These are phyloP conservation scores for Oreotrochilus melanogaster DNA, from an alignment of 2,113 vertebrate genomes.

Conservation along the genomic window DNA sequence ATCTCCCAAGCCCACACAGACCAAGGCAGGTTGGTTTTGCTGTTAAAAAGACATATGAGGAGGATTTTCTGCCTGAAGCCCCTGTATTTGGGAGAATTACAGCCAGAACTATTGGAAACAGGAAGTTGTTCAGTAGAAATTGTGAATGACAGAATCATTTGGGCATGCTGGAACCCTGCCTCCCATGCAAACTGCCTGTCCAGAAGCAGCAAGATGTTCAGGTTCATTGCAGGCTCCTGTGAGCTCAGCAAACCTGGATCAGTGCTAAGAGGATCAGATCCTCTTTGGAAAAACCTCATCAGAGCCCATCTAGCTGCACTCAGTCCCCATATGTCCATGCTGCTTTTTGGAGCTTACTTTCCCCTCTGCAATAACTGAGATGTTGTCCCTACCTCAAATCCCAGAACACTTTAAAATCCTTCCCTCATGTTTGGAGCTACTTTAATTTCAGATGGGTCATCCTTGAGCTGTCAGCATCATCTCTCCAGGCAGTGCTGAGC, in stretches of 20 bases:
- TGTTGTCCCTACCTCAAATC: not conserved
- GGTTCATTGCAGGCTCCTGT: not conserved
- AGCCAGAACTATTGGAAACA: not conserved
- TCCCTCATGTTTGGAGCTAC: not conserved
- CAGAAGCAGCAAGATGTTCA: not conserved
- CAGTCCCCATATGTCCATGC: not conserved
- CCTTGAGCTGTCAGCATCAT: not conserved
- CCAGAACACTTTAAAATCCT: not conserved
- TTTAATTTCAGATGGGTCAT: not conserved
- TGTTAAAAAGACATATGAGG: not conserved
- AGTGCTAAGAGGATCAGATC: not conserved
- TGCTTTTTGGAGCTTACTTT: not conserved
- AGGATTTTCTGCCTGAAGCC: not conserved
- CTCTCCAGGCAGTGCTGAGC: not conserved
- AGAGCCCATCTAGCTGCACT: not conserved
- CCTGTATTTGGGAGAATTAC: not conserved
- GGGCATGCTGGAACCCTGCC: rapidly evolving
- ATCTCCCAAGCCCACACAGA: not conserved
- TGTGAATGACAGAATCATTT: not conserved
- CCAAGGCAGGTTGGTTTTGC: not conserved
- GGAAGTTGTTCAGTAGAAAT: not conserved
- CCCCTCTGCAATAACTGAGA: not conserved
- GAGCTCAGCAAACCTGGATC: not conserved
- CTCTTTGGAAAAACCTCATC: not conserved
- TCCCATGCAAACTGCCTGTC: not conserved